Conservation (phyloP, 2,797 vertebrate species). For the Botia kubotai region DNA sequence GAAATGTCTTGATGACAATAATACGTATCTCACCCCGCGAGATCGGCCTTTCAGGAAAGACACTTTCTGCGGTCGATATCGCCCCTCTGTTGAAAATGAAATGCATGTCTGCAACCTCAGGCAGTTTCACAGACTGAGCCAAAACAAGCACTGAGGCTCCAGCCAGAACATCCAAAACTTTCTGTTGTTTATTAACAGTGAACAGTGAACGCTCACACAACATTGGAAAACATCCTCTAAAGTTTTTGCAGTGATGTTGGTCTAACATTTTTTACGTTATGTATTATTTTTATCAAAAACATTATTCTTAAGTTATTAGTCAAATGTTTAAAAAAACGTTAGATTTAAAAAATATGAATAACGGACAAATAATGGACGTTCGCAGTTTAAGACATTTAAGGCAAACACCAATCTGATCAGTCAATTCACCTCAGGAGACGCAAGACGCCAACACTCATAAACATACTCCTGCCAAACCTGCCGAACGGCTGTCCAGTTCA, state of each 20-base stretch:
- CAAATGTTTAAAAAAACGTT: too few species aligned
- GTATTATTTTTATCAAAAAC: too few species aligned
- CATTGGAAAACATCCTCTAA: too few species aligned
- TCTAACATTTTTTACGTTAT: too few species aligned
- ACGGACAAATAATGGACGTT: too few species aligned
- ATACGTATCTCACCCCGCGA: slow-evolving; percentile 69
- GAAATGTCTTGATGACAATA: slow-evolving; percentile 78
- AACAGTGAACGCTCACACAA: background rate
- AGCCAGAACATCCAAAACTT: slow-evolving; percentile 58
- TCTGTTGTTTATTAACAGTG: slow-evolving; percentile 9
- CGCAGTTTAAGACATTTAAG: too few species aligned
- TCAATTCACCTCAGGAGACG: background rate
- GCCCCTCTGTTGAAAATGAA: slow-evolving; percentile 79
- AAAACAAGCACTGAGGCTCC: slow-evolving; percentile 64
- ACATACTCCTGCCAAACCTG: background rate
- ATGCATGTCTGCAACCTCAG: slow-evolving; percentile 73
- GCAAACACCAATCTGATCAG: too few species aligned
- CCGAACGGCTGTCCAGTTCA: background rate
- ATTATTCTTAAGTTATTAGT: too few species aligned
- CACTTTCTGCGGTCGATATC: slow-evolving; percentile 70
- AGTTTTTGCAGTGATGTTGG: too few species aligned
- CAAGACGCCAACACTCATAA: background rate
- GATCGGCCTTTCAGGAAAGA: slow-evolving; percentile 63
- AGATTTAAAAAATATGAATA: too few species aligned
- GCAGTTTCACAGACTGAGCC: slow-evolving; percentile 73